Base-by-base conservation (phyloP, 2,113 vertebrate genomes). In the Syrmaticus mikado region DNA sequence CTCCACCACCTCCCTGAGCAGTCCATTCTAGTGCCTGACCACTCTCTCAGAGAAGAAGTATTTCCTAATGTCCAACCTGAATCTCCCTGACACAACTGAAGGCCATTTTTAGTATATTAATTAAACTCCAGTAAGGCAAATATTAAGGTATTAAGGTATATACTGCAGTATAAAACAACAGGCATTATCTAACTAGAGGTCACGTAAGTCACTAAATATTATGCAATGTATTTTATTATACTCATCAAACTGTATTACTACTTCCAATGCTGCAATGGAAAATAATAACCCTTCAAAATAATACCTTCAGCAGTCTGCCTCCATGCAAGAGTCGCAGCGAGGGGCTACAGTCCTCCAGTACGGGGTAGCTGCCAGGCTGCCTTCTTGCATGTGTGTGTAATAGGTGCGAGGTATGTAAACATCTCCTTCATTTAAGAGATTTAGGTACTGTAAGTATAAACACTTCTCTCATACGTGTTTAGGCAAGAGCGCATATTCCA, bases 261-360 rank as follows among this genome's bases (percentile, higher is more conserved):
- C 57, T 71, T 67, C 38, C 19, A 84, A 38, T 18, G 28, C 15
- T n/a, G 46, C 1, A 1, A 34, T 25, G 24, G 78, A 60, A 85
- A 65, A 32, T 48, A 89, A 32, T 8, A 55, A 3, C 7, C 53
- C 27, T 41, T 82, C 12, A 43, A 28, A 65, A 32, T 36, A 64
- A 21, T 34, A 57, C 32, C 20, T 64, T 25, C 48, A 10, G 7
- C 20, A 82, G 75, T 27, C 13, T 40, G 36, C 27, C 6, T 1
- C 2, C 12, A 3, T 0, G 2, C 3, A 19, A 34, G 27, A 82
- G 53, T 65, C 28, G 7, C 30, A 53, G 8, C 0, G 1, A 72
- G 64, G 11, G n/a, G 34, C n/a, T 60, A 21, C 52, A 52, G 53
- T 7, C 4, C 17, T 8, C 4, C 21, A 38, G 0, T 4, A 2